A percentile compares a stretch with the other conserved stretches of the same genome.
phyloP scores from a whole-genome alignment of 2,113 vertebrate species.

The Illadopsis cleaveri region DNA sequence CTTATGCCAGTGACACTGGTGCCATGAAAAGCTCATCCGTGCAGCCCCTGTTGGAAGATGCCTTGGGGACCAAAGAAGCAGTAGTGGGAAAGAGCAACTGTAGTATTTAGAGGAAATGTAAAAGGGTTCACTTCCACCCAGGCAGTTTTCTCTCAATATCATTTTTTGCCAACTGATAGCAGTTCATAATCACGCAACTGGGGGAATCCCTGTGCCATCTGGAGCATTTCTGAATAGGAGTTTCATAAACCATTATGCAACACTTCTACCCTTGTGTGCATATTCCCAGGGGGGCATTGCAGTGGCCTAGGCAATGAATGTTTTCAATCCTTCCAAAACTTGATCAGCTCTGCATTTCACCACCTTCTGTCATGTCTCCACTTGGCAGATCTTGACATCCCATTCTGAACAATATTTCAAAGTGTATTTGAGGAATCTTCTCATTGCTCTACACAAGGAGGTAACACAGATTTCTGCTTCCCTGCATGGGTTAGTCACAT shows the following conservation, averaged over 20 bases:
- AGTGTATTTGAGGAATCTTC: neutral
- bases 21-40: neutral
- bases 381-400: neutral
- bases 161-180: neutral
- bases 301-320: neutral
- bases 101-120: neutral
- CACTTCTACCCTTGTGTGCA: neutral
- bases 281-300: neutral
- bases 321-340: neutral
- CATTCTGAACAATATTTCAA: neutral
- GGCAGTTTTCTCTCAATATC: neutral
- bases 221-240: neutral
- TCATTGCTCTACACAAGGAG: neutral
- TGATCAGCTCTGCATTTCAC: neutral
- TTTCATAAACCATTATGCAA: neutral
- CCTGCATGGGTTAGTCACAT: neutral
- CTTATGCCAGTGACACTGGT: accelerated
- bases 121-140: neutral
- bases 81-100: neutral
- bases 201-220: constrained; percentile 1
- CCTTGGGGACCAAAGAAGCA: neutral
- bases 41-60: neutral
- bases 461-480: neutral
- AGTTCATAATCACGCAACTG: neutral
- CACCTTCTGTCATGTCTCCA: neutral